phyloP scores from a whole-genome alignment of 2,888 invertebrate genomes.

The Phaedon cochleariae region DNA sequence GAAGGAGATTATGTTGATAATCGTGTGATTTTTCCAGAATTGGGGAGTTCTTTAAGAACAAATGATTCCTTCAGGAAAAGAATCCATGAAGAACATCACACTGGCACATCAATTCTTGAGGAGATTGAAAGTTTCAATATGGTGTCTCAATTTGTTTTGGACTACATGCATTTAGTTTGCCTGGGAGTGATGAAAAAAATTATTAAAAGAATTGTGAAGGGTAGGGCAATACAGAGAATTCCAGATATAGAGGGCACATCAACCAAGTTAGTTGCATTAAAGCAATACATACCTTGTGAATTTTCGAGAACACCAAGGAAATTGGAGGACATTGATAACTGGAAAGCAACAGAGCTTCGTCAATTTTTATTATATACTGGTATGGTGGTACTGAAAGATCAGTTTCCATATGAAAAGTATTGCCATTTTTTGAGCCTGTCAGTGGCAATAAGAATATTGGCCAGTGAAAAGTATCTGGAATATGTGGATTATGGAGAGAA shows the following conservation, averaged over 20 bases:
- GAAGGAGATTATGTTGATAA: too few relatives aligned
- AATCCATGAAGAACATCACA: not conserved
- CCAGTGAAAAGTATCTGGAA: not conserved
- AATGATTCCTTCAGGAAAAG: too few relatives aligned
- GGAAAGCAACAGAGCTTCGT: constrained; percentile 5
- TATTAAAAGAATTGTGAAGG: not conserved
- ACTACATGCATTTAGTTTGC: constrained; percentile 1
- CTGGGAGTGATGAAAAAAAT: not conserved
- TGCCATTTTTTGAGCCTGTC: not conserved
- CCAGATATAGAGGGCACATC: not conserved
- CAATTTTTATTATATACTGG: too few relatives aligned
- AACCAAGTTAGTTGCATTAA: not conserved
- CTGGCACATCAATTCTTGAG: not conserved
- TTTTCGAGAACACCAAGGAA: not conserved
- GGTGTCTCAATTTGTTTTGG: not conserved
- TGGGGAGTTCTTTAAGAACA: too few relatives aligned
- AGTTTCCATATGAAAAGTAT: not conserved
- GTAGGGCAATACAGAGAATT: not conserved
- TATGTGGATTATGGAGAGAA: not conserved
- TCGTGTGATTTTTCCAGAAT: too few relatives aligned
- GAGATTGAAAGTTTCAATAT: not conserved
- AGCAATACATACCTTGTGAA: not conserved
- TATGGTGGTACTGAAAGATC: constrained; percentile 3
- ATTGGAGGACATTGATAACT: constrained; percentile 3
- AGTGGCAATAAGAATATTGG: constrained; percentile 4